A percentile compares a stretch with the other conserved stretches of the same genome.
These are phyloP conservation scores for Ceratoteleas bidentatus DNA, from an alignment of 1,140 invertebrate genomes.

Conservation along the genomic window DNA sequence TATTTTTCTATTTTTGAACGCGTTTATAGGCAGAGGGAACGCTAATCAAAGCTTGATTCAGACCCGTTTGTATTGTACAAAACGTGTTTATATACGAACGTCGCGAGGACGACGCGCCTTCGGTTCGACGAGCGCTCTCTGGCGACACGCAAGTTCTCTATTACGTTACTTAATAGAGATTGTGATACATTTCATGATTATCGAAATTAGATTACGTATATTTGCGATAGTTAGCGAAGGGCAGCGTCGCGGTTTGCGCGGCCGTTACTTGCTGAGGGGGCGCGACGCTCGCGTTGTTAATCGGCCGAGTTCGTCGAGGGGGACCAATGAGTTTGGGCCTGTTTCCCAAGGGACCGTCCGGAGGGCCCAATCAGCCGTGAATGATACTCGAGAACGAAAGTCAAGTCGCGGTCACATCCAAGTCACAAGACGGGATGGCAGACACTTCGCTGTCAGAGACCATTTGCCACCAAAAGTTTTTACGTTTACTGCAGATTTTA, in stretches of 20 bases:
- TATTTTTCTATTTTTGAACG: constrained; percentile 66
- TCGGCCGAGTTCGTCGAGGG: constrained; percentile 1
- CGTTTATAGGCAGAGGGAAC: constrained; percentile 47
- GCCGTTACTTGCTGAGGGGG: constrained; percentile 42
- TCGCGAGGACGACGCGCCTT: constrained; percentile 21
- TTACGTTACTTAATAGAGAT: constrained; percentile 63
- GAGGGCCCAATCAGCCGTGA: too few species aligned
- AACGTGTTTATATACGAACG: constrained; percentile 46
- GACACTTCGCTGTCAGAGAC: too few species aligned
- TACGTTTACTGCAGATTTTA: too few species aligned
- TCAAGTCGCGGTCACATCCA: too few species aligned
- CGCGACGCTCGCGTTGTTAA: constrained; percentile 48
- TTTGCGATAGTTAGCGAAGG: constrained; percentile 54
- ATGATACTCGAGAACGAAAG: constrained; percentile 13
- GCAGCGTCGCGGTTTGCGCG: constrained; percentile 39
- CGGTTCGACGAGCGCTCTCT: constrained; percentile 13
- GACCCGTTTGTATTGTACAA: constrained; percentile 58
- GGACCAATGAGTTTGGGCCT: too few species aligned
- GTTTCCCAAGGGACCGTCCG: too few species aligned
- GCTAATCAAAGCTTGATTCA: constrained; percentile 54
- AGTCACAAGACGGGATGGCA: too few species aligned
- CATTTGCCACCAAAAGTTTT: too few species aligned
- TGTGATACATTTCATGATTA: constrained; percentile 66
- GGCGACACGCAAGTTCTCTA: constrained; percentile 64
- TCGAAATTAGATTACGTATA: constrained; percentile 65